Base-by-base conservation (phyloP, 2,113 vertebrate species). In the Morone saxatilis region DNA sequence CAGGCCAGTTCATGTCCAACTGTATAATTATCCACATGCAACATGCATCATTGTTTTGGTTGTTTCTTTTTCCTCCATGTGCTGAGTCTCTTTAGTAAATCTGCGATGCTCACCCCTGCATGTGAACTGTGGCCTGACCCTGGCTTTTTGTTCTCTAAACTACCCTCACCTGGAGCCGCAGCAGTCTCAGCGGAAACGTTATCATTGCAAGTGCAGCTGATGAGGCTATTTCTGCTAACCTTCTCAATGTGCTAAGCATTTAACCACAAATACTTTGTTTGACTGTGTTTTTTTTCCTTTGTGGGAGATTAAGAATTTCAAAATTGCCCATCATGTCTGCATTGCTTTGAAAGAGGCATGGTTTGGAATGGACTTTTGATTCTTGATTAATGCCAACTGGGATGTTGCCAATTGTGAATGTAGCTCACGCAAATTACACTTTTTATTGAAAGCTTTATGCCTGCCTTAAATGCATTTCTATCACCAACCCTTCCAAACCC, bases 11-110 rank as follows among this genome's bases (percentile, higher is more conserved):
- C 5, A 3, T 51, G 47, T 12, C 4, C 53, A 17, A 19, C 38
- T 79, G 51, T 79, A 7, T 59, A 7, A 56, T 80, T 56, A 53
- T 81, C 72, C 45, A 65, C 22, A 76, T 50, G 81, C 90, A 87
- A 88, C 73, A 88, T 54, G 66, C 74, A 69, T 80, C 51, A 72
- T 65, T 83, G 63, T 88, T 92, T 94, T 95, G 94, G 94, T 95
- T 94, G 94, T 96, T 95, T 96, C 93, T 95, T 94, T 93, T 93
- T 93, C 86, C 84, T 88, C 71, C 73, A 22, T 88, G 75, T 86
- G 78, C 75, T 85, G 71, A 67, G 77, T 78, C n/a, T 73, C 20
- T 86, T 56, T 47, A 53, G 53, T 38, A 56, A 71, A 76, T 75
- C 16, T 19, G 38, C 45, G 71, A 53, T 14, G 62, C 65, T 71